phyloP scores from a whole-genome alignment of 1,140 invertebrate genomes.

The Archegozetes longisetosus region DNA sequence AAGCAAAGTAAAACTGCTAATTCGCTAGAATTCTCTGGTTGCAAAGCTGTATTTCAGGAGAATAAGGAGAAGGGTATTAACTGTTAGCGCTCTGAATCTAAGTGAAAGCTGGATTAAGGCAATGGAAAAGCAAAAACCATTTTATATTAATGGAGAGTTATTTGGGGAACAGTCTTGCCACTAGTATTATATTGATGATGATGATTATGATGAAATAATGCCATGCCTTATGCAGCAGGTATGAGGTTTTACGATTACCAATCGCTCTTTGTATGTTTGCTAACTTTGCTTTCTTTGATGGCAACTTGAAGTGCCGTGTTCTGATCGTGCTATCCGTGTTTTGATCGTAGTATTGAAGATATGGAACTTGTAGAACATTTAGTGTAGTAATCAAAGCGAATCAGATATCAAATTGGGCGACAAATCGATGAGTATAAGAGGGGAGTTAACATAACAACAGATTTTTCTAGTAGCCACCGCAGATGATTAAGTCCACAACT shows the following conservation, averaged over 20 bases:
- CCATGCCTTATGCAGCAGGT: background rate
- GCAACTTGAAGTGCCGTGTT: too few species aligned
- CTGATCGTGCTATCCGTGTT: too few species aligned
- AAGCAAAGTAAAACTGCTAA: background rate
- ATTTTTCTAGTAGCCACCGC: too few species aligned
- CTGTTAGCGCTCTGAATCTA: background rate
- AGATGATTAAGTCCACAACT: too few species aligned
- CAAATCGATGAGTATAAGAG: too few species aligned
- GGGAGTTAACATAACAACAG: too few species aligned
- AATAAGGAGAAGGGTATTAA: background rate
- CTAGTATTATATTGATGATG: background rate
- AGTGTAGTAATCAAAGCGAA: too few species aligned
- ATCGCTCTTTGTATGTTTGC: background rate
- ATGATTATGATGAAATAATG: background rate
- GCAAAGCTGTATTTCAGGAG: background rate
- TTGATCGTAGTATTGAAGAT: too few species aligned
- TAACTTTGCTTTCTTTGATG: too few species aligned
- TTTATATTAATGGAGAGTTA: background rate
- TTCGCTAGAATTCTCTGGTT: background rate
- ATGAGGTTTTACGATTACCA: background rate
- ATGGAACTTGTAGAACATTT: too few species aligned
- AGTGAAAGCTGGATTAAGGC: background rate
- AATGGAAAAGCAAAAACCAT: background rate
- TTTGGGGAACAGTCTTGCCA: background rate
- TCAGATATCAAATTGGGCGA: too few species aligned